Percentiles rank a stretch among this genome's conserved stretches.
Evolutionary conservation across 1,140 invertebrate genomes (phyloP).

Genomic region (Amyelois transitella): DNA sequence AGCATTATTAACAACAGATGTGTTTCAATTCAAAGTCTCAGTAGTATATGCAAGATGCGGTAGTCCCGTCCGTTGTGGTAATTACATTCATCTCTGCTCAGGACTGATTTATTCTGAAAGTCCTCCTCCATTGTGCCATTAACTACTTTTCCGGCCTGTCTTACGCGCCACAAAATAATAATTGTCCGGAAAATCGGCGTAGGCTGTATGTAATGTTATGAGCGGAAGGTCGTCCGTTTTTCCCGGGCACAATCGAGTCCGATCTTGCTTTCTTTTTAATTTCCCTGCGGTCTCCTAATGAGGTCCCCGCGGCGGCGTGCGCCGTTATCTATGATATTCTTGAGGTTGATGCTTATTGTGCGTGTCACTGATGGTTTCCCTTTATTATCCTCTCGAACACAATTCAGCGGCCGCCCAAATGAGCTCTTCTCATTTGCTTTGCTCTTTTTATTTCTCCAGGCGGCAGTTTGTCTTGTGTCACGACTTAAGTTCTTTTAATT

Average conservation of each 20-base stretch:
- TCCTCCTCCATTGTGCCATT: constrained; percentile 37
- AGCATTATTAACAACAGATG: too few relatives aligned
- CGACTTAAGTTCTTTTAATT: constrained; percentile 62
- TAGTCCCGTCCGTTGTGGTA: constrained; percentile 30
- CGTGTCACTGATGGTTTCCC: constrained; percentile 73
- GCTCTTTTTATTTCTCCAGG: constrained; percentile 71
- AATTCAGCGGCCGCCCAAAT: constrained; percentile 69
- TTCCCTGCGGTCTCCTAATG: constrained; percentile 74
- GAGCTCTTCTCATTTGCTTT: constrained; percentile 68
- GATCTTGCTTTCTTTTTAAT: constrained; percentile 75
- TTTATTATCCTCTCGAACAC: constrained; percentile 73
- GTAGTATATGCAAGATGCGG: too few relatives aligned
- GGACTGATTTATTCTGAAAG: constrained; percentile 37
- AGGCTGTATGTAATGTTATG: constrained; percentile 73
- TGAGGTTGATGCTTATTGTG: constrained; percentile 75
- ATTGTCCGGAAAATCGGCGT: constrained; percentile 72
- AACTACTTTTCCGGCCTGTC: constrained; percentile 58
- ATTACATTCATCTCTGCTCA: constrained; percentile 38
- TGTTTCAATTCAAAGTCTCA: too few relatives aligned
- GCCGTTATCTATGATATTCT: constrained; percentile 74
- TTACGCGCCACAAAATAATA: constrained; percentile 75
- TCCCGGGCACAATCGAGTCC: constrained; percentile 69
- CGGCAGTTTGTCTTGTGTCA: constrained; percentile 65
- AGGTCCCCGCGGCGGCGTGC: constrained; percentile 56
- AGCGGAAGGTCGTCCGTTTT: constrained; percentile 64